A percentile compares a stretch with the other conserved stretches of the same genome.
Conservation (phyloP, 2,888 invertebrate species). For the Nipponacmea schrenckii region DNA sequence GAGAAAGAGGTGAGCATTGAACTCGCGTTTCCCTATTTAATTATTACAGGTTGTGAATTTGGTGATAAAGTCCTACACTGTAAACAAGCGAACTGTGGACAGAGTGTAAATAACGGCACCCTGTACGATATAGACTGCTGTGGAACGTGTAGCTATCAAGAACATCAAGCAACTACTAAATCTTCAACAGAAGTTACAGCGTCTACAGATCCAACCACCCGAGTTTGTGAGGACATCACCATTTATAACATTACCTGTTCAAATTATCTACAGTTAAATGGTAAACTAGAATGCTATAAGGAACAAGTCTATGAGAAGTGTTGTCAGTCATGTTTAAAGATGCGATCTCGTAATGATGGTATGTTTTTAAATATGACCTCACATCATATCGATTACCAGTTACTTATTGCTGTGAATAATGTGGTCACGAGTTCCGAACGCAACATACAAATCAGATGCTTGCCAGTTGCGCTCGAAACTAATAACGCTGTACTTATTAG, state of each 20-base stretch:
- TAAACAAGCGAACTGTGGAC: slow-evolving; percentile 36
- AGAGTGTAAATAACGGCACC: slow-evolving; percentile 24
- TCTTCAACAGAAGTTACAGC: slow-evolving; percentile 19
- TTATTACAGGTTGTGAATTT: slow-evolving; percentile 47
- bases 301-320: slow-evolving; percentile 9
- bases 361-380: too few relatives aligned
- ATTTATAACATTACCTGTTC: slow-evolving; percentile 15
- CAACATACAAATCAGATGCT: too few relatives aligned
- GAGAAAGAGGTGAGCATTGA: too few relatives aligned
- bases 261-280: slow-evolving; percentile 16
- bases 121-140: slow-evolving; percentile 40
- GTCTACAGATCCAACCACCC: slow-evolving; percentile 10
- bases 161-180: slow-evolving; percentile 23
- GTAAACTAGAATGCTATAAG: slow-evolving; percentile 11
- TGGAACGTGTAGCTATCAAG: slow-evolving; percentile 36
- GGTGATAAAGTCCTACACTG: slow-evolving; percentile 48
- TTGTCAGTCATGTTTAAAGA: slow-evolving; percentile 23
- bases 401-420: too few relatives aligned
- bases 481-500: too few relatives aligned
- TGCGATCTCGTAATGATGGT: background rate
- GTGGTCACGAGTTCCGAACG: too few relatives aligned
- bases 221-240: background rate
- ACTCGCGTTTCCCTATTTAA: background rate
- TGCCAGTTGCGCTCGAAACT: too few relatives aligned
- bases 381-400: too few relatives aligned